A percentile compares a stretch with the other conserved stretches of the same genome.
These are phyloP conservation scores for Eubasilissa splendida DNA, from an alignment of 2,888 invertebrate genomes.

Conservation along the genomic window DNA sequence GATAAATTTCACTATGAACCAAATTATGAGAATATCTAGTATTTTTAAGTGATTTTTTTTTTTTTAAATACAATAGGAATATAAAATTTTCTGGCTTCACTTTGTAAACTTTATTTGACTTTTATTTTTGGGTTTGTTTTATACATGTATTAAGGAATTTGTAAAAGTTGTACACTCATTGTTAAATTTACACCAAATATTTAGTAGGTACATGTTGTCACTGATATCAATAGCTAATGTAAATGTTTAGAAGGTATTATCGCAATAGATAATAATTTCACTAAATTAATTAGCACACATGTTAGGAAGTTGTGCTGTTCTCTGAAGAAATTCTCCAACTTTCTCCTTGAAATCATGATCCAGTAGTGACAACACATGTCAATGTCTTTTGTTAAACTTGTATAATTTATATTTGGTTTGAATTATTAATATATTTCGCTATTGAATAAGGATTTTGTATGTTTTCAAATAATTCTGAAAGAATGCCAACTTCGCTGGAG, in stretches of 20 bases:
- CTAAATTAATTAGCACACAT: background rate
- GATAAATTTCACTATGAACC: conserved; percentile 19
- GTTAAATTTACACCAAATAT: background rate
- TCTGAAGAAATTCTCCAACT: background rate
- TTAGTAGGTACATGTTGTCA: background rate
- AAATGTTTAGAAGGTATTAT: conserved; percentile 26
- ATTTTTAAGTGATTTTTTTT: conserved; percentile 25
- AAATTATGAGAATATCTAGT: conserved; percentile 20
- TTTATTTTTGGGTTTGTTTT: conserved; percentile 23
- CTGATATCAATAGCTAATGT: conserved; percentile 21
- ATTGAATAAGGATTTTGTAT: conserved; percentile 14
- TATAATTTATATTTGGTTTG: conserved; percentile 27
- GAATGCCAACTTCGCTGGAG: conserved; percentile 17
- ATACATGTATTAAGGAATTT: conserved; percentile 24
- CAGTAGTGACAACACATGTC: background rate
- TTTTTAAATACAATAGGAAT: background rate
- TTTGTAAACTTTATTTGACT: conserved; percentile 15
- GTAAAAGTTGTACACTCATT: conserved; percentile 31
- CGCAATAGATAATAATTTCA: conserved; percentile 19
- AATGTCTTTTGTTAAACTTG: conserved; percentile 25
- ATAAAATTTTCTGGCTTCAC: background rate
- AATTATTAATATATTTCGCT: conserved; percentile 30
- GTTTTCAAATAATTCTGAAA: conserved; percentile 13
- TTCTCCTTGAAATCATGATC: background rate
- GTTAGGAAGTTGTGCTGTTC: background rate